Conservation (phyloP, 2,113 vertebrate species). For the Nothobranchius furzeri region DNA sequence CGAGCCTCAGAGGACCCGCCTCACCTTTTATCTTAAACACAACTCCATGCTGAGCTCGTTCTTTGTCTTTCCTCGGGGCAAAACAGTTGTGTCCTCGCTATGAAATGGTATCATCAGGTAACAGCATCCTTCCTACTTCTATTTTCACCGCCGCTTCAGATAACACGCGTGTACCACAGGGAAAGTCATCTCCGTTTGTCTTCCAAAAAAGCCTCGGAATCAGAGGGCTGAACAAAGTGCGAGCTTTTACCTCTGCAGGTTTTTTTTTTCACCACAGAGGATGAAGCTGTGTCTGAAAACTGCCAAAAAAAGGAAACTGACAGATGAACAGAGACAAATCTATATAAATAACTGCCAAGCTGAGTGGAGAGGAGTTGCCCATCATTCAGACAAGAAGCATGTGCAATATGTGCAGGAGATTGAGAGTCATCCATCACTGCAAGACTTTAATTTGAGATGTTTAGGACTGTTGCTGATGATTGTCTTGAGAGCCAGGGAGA, state of each 20-base stretch:
- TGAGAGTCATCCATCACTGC: slow-evolving; percentile 77
- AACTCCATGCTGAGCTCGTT: slow-evolving; percentile 13
- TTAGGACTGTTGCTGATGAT: slow-evolving; percentile 74
- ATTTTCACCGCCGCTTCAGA: slow-evolving; percentile 51
- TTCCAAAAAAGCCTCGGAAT: slow-evolving; percentile 34
- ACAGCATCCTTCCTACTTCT: slow-evolving; percentile 39
- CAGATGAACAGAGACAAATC: slow-evolving; percentile 70
- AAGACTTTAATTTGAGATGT: slow-evolving; percentile 78
- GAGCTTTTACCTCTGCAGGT: slow-evolving; percentile 42
- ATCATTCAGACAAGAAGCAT: slow-evolving; percentile 70
- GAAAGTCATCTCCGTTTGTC: slow-evolving; percentile 45
- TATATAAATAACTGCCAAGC: slow-evolving; percentile 75
- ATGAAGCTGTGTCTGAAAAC: slow-evolving; percentile 40
- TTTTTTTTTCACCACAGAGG: slow-evolving; percentile 17
- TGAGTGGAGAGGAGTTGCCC: slow-evolving; percentile 65
- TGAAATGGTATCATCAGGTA: slow-evolving; percentile 41
- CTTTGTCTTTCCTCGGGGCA: slow-evolving; percentile 18
- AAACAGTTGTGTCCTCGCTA: slow-evolving; percentile 28
- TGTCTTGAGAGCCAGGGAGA: slow-evolving; percentile 48
- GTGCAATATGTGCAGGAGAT: slow-evolving; percentile 76
- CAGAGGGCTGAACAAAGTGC: slow-evolving; percentile 33
- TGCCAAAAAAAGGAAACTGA: slow-evolving; percentile 19
- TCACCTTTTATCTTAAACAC: slow-evolving; percentile 39
- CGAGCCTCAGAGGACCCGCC: slow-evolving; percentile 9
- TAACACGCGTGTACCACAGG: slow-evolving; percentile 39